Base-by-base conservation (phyloP, 1,140 invertebrate species). In the Radopholus similis region DNA sequence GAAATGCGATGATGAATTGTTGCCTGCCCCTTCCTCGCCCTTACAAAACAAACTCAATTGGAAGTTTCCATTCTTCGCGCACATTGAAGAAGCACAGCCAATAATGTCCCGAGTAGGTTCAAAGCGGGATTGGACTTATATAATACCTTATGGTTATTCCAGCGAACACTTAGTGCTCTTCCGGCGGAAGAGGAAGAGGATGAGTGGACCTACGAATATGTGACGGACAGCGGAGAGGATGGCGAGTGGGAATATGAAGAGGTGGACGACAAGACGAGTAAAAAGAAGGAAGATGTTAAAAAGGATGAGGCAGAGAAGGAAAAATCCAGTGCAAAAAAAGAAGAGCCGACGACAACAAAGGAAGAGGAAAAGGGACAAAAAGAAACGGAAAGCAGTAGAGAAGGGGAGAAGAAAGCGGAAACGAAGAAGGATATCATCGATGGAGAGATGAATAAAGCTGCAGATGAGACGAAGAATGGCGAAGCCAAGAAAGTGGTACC, bases 151-250 rank as follows among this genome's bases (percentile, higher is more conserved):
- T n/a, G n/a, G n/a, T n/a, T n/a, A n/a, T n/a, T n/a, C n/a, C n/a
- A n/a, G n/a, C n/a, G n/a, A n/a, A n/a, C n/a, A n/a, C n/a, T n/a
- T n/a, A n/a, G n/a, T n/a, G n/a, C n/a, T n/a, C n/a, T n/a, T n/a
- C n/a, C 58, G 8, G 38, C 28, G 34, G 63, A 34, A 11, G 64
- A 26, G 0, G 66, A 68, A 26, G 62, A 68, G 30, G 66, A 68
- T 30, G 66, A 68, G 32, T 68, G 53, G 35, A 68, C 66, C 28
- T 68, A 68, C 30, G 58, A 64, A 32, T 67, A 67, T 66, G 64
- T 65, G 40, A 62, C 58, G 13, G 58, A 62, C 8, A 49, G 38
- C 18, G 58, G 38, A 18, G 58, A 62, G 28, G 38, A 49, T 18
- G 42, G 58, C 11, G 40, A 62, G 1, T 23, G 8, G 26, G 40